phyloP scores from a whole-genome alignment of 2,113 vertebrate genomes.

The Ginglymostoma cirratum region DNA sequence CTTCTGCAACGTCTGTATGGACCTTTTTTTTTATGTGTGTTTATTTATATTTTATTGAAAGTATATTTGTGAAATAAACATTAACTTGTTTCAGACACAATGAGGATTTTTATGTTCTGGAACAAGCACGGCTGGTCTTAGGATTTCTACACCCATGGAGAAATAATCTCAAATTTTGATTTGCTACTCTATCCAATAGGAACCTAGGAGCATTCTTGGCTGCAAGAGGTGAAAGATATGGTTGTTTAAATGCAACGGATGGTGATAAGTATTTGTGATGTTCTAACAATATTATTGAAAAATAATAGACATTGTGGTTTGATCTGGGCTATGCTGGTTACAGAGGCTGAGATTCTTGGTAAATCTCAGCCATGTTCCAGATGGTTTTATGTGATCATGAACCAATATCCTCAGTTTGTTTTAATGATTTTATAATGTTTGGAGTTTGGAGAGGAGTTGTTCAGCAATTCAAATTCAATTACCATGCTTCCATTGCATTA shows the following conservation, averaged over 20 bases:
- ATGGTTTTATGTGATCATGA: neutral
- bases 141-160: neutral
- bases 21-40: too few relatives aligned
- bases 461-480: neutral
- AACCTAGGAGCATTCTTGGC: neutral
- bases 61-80: too few relatives aligned
- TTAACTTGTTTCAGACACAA: too few relatives aligned
- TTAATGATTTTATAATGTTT: neutral
- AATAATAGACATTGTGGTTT: neutral
- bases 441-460: neutral
- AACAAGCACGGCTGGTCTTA: neutral
- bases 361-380: neutral
- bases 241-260: neutral
- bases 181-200: neutral
- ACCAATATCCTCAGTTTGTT: neutral
- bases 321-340: neutral
- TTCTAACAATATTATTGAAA: neutral
- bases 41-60: too few relatives aligned
- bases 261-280: neutral
- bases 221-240: neutral
- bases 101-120: neutral
- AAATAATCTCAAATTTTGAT: neutral
- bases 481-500: neutral
- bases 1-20: too few relatives aligned
- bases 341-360: neutral